Percentiles rank a stretch among this genome's conserved stretches.
Evolutionary conservation across 1,140 invertebrate species (phyloP).

Genomic region (Drosophila tropicalis): DNA sequence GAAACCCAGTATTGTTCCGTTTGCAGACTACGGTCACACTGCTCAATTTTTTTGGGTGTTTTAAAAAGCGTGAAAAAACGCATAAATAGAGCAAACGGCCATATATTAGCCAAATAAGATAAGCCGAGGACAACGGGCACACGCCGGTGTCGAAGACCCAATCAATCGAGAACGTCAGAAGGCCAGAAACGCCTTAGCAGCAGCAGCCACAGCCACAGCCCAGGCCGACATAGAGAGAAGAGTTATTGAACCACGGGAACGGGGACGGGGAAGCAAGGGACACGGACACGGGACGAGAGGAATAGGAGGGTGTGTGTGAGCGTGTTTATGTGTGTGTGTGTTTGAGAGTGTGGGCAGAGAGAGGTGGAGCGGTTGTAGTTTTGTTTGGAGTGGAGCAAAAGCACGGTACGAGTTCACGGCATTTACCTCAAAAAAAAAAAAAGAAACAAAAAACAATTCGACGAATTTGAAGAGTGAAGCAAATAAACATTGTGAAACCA

Average conservation of each 20-base stretch:
- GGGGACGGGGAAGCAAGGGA: slow-evolving; percentile 39
- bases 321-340: slow-evolving; percentile 51
- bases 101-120: slow-evolving; percentile 51
- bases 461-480: slow-evolving; percentile 34
- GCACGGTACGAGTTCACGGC: slow-evolving; percentile 7
- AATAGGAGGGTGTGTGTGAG: slow-evolving; percentile 43
- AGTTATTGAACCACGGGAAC: slow-evolving; percentile 64
- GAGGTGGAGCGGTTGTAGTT: slow-evolving; percentile 61
- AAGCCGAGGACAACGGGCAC: slow-evolving; percentile 33
- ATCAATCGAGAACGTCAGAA: slow-evolving; percentile 16
- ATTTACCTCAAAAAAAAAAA: slow-evolving; percentile 51
- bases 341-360: slow-evolving; percentile 58
- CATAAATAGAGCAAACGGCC: slow-evolving; percentile 57
- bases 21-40: not conserved
- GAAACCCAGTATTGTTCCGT: not conserved
- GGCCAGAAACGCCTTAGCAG: slow-evolving; percentile 27
- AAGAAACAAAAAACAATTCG: slow-evolving; percentile 25
- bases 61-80: slow-evolving; percentile 76
- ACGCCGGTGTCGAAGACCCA: slow-evolving; percentile 26
- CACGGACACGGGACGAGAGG: slow-evolving; percentile 27
- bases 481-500: slow-evolving; percentile 57
- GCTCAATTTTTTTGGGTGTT: slow-evolving; percentile 76
- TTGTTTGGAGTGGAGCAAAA: slow-evolving; percentile 47
- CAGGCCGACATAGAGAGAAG: slow-evolving; percentile 36
- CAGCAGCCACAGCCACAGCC: slow-evolving; percentile 15